These are phyloP conservation scores for Labeo catla DNA, from an alignment of 2,113 vertebrate species.

Conservation along the genomic window DNA sequence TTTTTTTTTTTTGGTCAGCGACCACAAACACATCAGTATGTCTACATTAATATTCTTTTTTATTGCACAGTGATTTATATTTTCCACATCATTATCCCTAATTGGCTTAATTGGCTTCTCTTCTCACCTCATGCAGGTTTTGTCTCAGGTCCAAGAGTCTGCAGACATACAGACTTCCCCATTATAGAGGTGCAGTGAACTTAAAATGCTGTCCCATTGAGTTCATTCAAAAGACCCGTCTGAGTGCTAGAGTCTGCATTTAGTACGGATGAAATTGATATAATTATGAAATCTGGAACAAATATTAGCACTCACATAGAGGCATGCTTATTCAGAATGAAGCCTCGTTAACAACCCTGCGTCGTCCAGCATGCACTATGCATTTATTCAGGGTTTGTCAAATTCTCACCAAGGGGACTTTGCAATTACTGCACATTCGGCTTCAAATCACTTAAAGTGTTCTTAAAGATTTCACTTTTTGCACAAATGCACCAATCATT, in stretches of 20 bases:
- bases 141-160: slow-evolving; percentile 33
- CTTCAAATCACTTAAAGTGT: background rate
- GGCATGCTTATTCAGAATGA: background rate
- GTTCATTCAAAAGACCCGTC: slow-evolving; percentile 7
- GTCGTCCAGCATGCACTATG: background rate
- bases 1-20: too few relatives aligned
- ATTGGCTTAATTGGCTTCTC: slow-evolving; percentile 36
- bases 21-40: background rate
- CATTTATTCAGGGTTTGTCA: background rate
- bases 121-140: slow-evolving; percentile 30
- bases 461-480: background rate
- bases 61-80: background rate
- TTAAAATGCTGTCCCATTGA: slow-evolving; percentile 2
- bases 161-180: slow-evolving; percentile 27
- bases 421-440: background rate
- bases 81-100: slow-evolving; percentile 31
- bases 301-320: slow-evolving; percentile 25
- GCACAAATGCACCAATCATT: slow-evolving; percentile 4
- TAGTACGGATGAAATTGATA: slow-evolving; percentile 29
- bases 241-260: slow-evolving; percentile 24
- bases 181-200: background rate
- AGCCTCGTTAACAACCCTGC: background rate
- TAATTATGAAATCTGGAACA: slow-evolving; percentile 44
- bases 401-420: slow-evolving; percentile 1
- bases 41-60: background rate